phyloP scores from a whole-genome alignment of 2,113 vertebrate species.

The Mohoua ochrocephala region DNA sequence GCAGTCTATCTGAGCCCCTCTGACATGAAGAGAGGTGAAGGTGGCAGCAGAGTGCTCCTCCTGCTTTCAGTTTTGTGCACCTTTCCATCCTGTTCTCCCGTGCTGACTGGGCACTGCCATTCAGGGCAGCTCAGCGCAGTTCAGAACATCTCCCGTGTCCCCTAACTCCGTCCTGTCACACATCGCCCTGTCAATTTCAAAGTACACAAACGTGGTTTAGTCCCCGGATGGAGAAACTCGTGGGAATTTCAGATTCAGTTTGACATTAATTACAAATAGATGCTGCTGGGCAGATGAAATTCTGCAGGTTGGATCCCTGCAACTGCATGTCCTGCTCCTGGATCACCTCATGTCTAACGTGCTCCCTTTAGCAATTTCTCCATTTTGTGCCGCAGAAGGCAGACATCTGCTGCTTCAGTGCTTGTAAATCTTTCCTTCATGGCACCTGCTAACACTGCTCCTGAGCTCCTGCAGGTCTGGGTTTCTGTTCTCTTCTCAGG shows the following conservation, averaged over 20 bases:
- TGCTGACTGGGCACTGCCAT: neutral
- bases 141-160: neutral
- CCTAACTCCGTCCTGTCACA: neutral
- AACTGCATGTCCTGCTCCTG: neutral
- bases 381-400: neutral
- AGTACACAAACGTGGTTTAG: rapidly evolving
- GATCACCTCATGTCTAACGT: neutral
- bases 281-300: neutral
- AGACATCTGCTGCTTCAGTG: neutral
- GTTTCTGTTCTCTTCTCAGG: neutral
- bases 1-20: neutral
- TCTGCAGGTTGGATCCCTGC: neutral
- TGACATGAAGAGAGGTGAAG: neutral
- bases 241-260: neutral
- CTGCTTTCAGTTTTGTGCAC: rapidly evolving
- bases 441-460: neutral
- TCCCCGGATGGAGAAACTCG: neutral
- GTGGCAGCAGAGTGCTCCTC: neutral
- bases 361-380: neutral
- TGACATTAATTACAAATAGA: neutral
- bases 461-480: neutral
- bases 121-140: neutral
- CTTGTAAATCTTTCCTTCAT: neutral
- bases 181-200: neutral
- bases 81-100: neutral